Base-by-base conservation (phyloP, 2,797 vertebrate genomes). In the Cacajao melanocephalus region DNA sequence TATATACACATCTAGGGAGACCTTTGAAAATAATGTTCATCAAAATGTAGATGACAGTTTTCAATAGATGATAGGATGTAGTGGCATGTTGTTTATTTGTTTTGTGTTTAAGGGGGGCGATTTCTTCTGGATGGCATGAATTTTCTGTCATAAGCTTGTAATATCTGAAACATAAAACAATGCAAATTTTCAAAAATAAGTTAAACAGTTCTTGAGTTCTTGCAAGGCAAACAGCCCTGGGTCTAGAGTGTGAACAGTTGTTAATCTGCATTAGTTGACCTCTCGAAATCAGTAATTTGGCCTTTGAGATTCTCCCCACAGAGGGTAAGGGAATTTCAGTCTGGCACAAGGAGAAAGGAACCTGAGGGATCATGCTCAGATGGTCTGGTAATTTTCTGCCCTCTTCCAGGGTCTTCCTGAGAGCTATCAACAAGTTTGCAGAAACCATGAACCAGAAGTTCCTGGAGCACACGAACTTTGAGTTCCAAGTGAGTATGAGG, bases 381-480 rank as follows among this genome's bases (percentile, higher is more conserved):
- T 89, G 30, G 3, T 14, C n/a, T 26, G 4, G 39, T 95, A 57
- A 96, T 61, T 57, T 91, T 86, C 55, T 90, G 30, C 33, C 84
- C 11, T 97, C 94, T 98, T 96, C 55, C 61, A 99, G 99, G 97
- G 99, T 99, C 26, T 99, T 99, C 98, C 98, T 99, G 97, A 99
- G 99, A 98, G 99, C 99, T 83, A 99, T 99, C 98, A 99, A 99
- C 97, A 99, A 99, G 93, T 99, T 99, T 61, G 99, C 99, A 11
- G 99, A 99, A 98, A 99, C 99, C 44, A 99, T 99, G 99, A 99
- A 99, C 98, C 99, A 99, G 94, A 99, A 99, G 98, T 99, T 99
- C 97, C 99, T 99, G 96, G 99, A 99, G 97, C 99, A 99, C 81
- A 99, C 99, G 41, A 99, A 99, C 98, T 99, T 99, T 98, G 99